These are phyloP conservation scores for Epinotia demarniana DNA, from an alignment of 2,888 invertebrate species.

Conservation along the genomic window DNA sequence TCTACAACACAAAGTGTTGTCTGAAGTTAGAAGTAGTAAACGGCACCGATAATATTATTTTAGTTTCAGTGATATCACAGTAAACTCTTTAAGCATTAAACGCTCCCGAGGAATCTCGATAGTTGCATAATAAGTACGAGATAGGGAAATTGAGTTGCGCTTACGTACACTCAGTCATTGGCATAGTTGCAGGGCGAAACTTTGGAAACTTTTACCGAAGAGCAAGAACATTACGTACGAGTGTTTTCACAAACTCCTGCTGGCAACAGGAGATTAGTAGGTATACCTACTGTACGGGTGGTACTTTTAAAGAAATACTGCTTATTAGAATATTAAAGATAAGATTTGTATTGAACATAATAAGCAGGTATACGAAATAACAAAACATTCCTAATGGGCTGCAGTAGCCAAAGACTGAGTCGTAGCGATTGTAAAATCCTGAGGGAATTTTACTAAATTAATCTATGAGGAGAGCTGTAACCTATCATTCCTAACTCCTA, in stretches of 20 bases:
- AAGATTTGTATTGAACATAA: no score
- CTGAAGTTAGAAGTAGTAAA: neutral
- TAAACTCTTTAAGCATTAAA: conserved; percentile 10
- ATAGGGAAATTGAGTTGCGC: conserved; percentile 8
- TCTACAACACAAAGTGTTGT: neutral
- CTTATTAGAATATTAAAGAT: no score
- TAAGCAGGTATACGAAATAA: no score
- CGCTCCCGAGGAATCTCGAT: neutral
- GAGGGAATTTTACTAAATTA: no score
- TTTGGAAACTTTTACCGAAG: neutral
- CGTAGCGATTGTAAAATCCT: no score
- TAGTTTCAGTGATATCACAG: neutral
- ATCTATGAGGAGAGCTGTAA: no score
- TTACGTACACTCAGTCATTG: neutral
- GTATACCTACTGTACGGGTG: no score
- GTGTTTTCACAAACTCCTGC: neutral
- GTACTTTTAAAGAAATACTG: no score
- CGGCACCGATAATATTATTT: neutral
- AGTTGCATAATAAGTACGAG: conserved; percentile 1
- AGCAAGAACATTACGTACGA: neutral
- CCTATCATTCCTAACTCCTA: no score
- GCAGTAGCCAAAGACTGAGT: no score
- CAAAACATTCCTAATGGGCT: no score
- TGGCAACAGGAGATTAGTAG: no score
- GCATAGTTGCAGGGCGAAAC: conserved; percentile 5